Evolutionary conservation across 2,797 vertebrate genomes (phyloP), one percentile per base, ranked within the genome.

Genomic region (Pelochelys cantorii): DNA sequence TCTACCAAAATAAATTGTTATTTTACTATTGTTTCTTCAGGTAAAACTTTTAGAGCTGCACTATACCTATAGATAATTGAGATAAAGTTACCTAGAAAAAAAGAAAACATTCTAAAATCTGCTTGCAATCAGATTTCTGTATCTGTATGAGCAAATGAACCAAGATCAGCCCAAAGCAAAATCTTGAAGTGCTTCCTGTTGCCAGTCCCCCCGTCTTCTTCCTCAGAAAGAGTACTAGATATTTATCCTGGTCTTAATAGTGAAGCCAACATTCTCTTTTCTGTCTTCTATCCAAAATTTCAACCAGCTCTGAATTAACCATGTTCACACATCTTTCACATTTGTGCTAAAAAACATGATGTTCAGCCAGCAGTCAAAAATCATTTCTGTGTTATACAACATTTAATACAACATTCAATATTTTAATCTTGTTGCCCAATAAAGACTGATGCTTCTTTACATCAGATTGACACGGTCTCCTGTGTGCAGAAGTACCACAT

Each of bases 211-310:
- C 83, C 88, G 37, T 37, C 4, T 37, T 25, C 62, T 85, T 86
- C 7, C 10, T 10, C 85, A 87, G 29, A 34, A 93, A 86, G 5
- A 86, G 29, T 89, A 90, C 83, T 86, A 91, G 29, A 86, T 90
- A 94, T 83, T n/a, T 81, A 25, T 5, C 48, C 9, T 10, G 1
- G 27, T n/a, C 5, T 90, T 91, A 17, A 86, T 92, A 48, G 52
- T 8, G 11, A 17, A 57, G 6, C 74, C 59, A 13, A 7, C 60
- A 62, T 62, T 27, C 1, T 31, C 29, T 62, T 29, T 13, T 25
- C 11, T 60, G 27, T 60, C 25, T 60, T 62, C 60, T 62, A 15
- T 31, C 60, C 25, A 31, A 62, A 15, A 27, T 62, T 27, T 27
- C 60, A 62, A 31, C 4, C 60, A 62, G 29, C 27, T 27, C 29